A percentile compares a stretch with the other conserved stretches of the same genome.
phyloP scores from a whole-genome alignment of 2,888 invertebrate genomes.

The Carcina quercana region DNA sequence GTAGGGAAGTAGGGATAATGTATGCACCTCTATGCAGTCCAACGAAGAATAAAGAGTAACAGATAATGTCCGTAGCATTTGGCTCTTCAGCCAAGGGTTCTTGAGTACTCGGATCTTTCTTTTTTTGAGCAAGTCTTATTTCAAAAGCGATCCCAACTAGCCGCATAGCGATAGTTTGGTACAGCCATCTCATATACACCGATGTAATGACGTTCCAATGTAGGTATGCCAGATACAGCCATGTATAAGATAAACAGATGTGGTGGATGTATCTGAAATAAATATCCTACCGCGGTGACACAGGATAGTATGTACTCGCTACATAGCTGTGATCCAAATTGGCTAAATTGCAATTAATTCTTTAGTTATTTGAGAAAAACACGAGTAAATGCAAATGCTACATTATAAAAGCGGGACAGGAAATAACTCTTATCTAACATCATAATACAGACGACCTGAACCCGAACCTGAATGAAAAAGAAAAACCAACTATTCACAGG shows the following conservation, averaged over 20 bases:
- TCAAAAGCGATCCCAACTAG: conserved; percentile 90
- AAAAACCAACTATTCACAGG: no score
- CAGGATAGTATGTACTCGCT: no score
- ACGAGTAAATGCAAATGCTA: no score
- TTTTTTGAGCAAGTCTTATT: conserved; percentile 50
- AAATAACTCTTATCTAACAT: no score
- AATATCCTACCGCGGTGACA: no score
- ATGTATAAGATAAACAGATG: conserved; percentile 82
- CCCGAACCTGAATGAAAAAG: no score
- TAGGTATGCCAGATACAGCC: conserved; percentile 84
- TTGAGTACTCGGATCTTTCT: conserved; percentile 29
- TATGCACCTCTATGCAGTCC: conserved; percentile 92
- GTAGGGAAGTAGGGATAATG: no score
- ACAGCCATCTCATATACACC: conserved; percentile 83
- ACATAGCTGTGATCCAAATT: no score
- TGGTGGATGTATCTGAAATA: conserved; percentile 82
- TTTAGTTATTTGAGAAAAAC: no score
- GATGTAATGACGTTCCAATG: conserved; percentile 79
- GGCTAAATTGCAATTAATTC: no score
- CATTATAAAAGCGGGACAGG: no score
- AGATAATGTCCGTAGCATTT: conserved; percentile 77
- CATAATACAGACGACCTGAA: no score
- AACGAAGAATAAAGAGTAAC: conserved; percentile 87
- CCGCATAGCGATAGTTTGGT: conserved; percentile 87
- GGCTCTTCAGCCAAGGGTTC: conserved; percentile 39